These are phyloP conservation scores for Rhyacichthys aspro DNA, from an alignment of 2,797 vertebrate species.

Conservation along the genomic window DNA sequence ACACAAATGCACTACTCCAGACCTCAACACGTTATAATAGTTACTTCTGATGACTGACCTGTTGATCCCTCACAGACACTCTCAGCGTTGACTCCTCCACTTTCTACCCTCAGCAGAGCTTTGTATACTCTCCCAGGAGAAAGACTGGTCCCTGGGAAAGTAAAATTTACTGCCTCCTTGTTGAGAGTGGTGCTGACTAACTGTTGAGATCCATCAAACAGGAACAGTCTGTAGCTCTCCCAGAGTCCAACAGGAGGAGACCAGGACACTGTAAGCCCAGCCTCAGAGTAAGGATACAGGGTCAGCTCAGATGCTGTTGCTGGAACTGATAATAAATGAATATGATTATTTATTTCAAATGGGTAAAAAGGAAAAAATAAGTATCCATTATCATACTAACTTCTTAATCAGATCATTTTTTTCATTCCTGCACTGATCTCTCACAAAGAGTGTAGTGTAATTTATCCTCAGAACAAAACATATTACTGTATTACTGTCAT, in stretches of 20 bases:
- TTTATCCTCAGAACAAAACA: no score
- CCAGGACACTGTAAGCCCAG: constrained; percentile 85
- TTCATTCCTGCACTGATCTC: no score
- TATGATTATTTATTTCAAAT: no score
- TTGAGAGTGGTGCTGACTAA: constrained; percentile 72
- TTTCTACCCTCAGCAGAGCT: constrained; percentile 80
- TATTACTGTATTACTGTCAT: no score
- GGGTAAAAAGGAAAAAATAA: background rate
- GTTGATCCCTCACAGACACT: constrained; percentile 62
- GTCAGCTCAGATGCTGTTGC: constrained; percentile 71
- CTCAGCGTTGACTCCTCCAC: constrained; percentile 46
- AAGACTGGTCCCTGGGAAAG: constrained; percentile 69
- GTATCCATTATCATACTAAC: no score
- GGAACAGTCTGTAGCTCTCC: constrained; percentile 84
- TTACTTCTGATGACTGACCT: constrained; percentile 50
- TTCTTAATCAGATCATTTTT: no score
- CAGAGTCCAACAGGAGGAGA: constrained; percentile 85
- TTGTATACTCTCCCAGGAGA: constrained; percentile 83
- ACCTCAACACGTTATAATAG: background rate
- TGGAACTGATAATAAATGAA: constrained; percentile 77
- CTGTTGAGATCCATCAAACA: constrained; percentile 76
- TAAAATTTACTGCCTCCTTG: constrained; percentile 66
- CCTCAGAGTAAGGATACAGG: constrained; percentile 65
- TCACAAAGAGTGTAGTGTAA: no score
- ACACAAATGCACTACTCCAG: no score